Conservation (phyloP, 2,797 vertebrate species). For the Carduelis carduelis region DNA sequence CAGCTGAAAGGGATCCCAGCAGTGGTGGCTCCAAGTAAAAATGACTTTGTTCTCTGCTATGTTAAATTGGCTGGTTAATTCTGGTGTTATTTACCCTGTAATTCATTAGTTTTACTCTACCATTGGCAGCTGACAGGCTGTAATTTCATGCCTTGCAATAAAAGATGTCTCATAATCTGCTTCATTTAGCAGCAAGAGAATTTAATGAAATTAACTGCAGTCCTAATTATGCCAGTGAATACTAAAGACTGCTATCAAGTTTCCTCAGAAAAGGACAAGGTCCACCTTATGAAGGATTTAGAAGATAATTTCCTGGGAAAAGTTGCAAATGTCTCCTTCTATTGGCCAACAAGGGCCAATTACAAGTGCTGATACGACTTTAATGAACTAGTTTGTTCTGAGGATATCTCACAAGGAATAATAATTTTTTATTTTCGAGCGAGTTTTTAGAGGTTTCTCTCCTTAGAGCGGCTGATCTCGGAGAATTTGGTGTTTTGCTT, state of each 20-base stretch:
- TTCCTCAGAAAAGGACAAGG: constrained; percentile 88
- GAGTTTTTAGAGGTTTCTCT: background rate
- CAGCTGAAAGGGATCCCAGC: background rate
- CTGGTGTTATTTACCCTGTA: constrained; percentile 98
- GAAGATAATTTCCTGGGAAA: constrained; percentile 83
- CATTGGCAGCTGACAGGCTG: constrained; percentile 97
- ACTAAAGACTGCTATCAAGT: constrained; percentile 95
- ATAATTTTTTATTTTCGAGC: background rate
- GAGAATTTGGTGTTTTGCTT: background rate
- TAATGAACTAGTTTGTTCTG: constrained; percentile 44
- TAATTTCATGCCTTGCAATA: constrained; percentile 99
- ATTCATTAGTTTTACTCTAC: constrained; percentile 94
- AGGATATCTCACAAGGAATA: constrained; percentile 8
- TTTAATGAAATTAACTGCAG: constrained; percentile 99
- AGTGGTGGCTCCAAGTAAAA: constrained; percentile 60
- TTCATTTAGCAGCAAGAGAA: constrained; percentile 99
- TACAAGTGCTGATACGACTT: constrained; percentile 22
- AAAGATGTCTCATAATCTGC: constrained; percentile 99
- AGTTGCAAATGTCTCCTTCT: constrained; percentile 78
- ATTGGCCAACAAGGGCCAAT: constrained; percentile 62
- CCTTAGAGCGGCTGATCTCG: background rate
- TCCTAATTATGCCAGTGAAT: constrained; percentile 99
- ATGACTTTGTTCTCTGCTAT: constrained; percentile 82
- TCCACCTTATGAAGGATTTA: constrained; percentile 81
- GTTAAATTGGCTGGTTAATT: constrained; percentile 97